Percentiles rank a stretch among this genome's conserved stretches.
These are phyloP conservation scores for Merodon equestris DNA, from an alignment of 2,888 invertebrate genomes.

Conservation along the genomic window DNA sequence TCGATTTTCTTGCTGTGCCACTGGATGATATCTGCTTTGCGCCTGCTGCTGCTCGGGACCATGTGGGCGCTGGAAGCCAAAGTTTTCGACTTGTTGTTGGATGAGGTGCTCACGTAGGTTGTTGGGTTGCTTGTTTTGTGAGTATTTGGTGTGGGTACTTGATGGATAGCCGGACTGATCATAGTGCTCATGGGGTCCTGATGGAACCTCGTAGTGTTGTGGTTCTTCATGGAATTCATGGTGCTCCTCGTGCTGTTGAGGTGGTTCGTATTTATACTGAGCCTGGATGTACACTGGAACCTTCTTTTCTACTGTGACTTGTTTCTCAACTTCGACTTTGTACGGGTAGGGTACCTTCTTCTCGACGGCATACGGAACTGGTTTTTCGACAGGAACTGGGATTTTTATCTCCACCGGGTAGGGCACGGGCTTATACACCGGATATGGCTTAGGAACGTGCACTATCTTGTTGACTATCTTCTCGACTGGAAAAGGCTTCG, in stretches of 20 bases:
- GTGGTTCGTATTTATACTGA: slow-evolving; percentile 77
- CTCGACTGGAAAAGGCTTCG: slow-evolving; percentile 76
- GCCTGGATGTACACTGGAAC: slow-evolving; percentile 77
- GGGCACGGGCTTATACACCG: slow-evolving; percentile 71
- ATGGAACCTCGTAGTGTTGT: slow-evolving; percentile 59
- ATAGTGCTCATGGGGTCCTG: slow-evolving; percentile 61
- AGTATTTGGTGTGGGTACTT: slow-evolving; percentile 65
- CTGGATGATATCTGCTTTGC: slow-evolving; percentile 70
- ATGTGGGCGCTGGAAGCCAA: slow-evolving; percentile 65
- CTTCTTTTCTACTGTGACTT: slow-evolving; percentile 77
- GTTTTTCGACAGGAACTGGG: slow-evolving; percentile 73
- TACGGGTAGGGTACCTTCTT: slow-evolving; percentile 72
- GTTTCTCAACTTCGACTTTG: slow-evolving; percentile 78
- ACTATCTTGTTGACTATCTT: slow-evolving; percentile 76
- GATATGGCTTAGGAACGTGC: slow-evolving; percentile 79
- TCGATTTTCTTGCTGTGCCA: slow-evolving; percentile 44
- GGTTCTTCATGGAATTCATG: slow-evolving; percentile 45
- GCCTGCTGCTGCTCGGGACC: slow-evolving; percentile 43
- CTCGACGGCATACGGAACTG: slow-evolving; percentile 72
- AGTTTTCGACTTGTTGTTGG: slow-evolving; percentile 71
- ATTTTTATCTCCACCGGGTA: slow-evolving; percentile 78
- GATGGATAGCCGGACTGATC: slow-evolving; percentile 70
- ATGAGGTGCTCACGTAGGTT: slow-evolving; percentile 44
- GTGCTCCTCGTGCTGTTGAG: slow-evolving; percentile 37
- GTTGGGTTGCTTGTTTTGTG: slow-evolving; percentile 16